Evolutionary conservation across 2,113 vertebrate genomes (phyloP).

Genomic region (Hippocampus abdominalis): DNA sequence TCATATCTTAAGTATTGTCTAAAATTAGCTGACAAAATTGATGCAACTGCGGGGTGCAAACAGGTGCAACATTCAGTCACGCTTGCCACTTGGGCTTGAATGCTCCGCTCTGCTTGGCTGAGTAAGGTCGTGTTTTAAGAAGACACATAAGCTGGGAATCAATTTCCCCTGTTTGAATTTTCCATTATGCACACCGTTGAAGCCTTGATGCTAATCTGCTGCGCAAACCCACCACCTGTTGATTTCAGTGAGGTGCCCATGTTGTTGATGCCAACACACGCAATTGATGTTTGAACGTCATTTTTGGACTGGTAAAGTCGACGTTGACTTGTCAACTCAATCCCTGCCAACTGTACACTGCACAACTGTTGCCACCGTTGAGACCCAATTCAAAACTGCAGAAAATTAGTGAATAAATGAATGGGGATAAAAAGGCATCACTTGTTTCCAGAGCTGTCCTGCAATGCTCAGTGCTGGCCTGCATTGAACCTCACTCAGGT

Average conservation of each 20-base stretch:
- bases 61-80: constrained; percentile 31
- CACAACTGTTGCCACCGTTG: too few species aligned
- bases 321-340: not conserved
- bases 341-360: not conserved
- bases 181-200: constrained; percentile 49
- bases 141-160: constrained; percentile 56
- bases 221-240: too few species aligned
- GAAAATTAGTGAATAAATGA: too few species aligned
- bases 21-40: constrained; percentile 3
- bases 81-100: constrained; percentile 43
- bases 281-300: not conserved
- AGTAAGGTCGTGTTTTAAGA: constrained; percentile 53
- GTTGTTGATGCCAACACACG: not conserved
- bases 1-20: not conserved
- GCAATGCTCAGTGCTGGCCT: constrained; percentile 14
- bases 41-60: constrained; percentile 18
- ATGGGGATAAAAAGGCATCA: constrained; percentile 2
- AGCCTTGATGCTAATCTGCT: too few species aligned
- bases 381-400: not conserved
- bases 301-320: not conserved
- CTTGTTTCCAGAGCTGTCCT: constrained; percentile 25
- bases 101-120: constrained; percentile 35
- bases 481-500: constrained; percentile 16
- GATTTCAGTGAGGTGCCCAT: too few species aligned
- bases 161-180: constrained; percentile 57